Evolutionary conservation across 2,888 invertebrate genomes (phyloP), one percentile per base, ranked within the genome.

Genomic region (Lampropteryx suffumata): DNA sequence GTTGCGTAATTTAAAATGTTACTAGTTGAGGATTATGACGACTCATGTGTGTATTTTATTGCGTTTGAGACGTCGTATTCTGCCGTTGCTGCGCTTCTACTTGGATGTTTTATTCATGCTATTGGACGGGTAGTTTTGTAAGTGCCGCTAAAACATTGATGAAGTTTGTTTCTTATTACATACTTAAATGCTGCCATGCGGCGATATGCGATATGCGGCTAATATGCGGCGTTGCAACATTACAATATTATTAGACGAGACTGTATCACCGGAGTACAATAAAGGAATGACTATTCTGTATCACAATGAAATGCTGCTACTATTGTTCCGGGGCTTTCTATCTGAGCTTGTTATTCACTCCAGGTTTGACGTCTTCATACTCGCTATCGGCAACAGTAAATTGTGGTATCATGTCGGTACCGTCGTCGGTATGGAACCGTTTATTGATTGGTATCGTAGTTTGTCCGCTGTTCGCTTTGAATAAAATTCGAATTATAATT

Each of bases 401-500:
- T 88, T 85, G 87, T 89, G 71, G 86, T 88, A 88, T 85, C 87
- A 76, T 85, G 87, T 85, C 80, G 76, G 84, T 84, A 83, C 75
- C 82, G 82, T 84, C 83, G 83, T 82, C 86, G 84, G 89, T 90
- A 88, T 79, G 82, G 85, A 89, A 90, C 89, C 88, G 88, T 87
- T 90, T 89, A 90, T 89, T 89, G 90, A 90, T 90, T 88, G 82
- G 88, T 90, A 90, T 89, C 89, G 78, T 86, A 78, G 86, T 87
- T 86, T 86, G 88, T 87, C 82, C 84, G 88, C 82, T 88, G 88
- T 88, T 85, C 87, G 82, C 90, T 90, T 90, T 90, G 89, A 90
- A 90, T 90, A 90, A 90, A 88, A 90, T 88, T 89, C 89, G 88
- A 90, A 90, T 90, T 90, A 90, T 90, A 88, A 90, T 89, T 89